Base-by-base conservation (phyloP, 2,113 vertebrate species). In the Rhea americana region DNA sequence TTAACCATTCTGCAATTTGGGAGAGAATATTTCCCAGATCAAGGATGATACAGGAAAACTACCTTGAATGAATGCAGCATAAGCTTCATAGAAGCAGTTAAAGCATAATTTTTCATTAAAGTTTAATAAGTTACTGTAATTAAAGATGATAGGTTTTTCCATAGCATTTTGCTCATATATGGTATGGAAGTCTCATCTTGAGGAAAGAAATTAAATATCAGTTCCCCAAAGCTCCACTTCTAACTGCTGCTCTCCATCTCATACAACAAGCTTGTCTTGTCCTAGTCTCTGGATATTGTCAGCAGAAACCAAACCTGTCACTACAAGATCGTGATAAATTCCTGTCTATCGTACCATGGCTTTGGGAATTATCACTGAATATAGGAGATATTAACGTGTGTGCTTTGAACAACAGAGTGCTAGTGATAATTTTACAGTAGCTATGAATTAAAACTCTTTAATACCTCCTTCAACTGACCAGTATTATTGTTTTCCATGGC, bases 41-140 rank as follows among this genome's bases (percentile, higher is more conserved):
- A 85, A 3, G 15, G 51, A 88, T 41, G 62, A 14, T 3, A 74
- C 28, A 81, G 9, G 37, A 91, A 87, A 88, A 93, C 26, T 68
- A 90, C 55, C 21, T 56, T 25, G 65, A 67, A 83, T 81, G 7
- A 93, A 88, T 71, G 24, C 26, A 74, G 22, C 20, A 91, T 55
- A 87, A 77, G 56, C 39, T 71, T 85, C 65, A 59, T 2, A 77
- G 26, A 3, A 85, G 18, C 21, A 74, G 59, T 79, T 83, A 93
- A 43, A 73, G 37, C 17, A 67, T 56, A 24, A 35, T 53, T 81
- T 80, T 93, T 74, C 68, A 63, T 39, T 81, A 3, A 63, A 62
- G 3, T 86, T 90, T 88, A 74, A 39, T 71, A 80, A 59, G 37
- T 67, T 88, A 51, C 67, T 94, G 30, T 71, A 85, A 95, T 95